phyloP scores from a whole-genome alignment of 2,113 vertebrate genomes.

The Rhea americana region DNA sequence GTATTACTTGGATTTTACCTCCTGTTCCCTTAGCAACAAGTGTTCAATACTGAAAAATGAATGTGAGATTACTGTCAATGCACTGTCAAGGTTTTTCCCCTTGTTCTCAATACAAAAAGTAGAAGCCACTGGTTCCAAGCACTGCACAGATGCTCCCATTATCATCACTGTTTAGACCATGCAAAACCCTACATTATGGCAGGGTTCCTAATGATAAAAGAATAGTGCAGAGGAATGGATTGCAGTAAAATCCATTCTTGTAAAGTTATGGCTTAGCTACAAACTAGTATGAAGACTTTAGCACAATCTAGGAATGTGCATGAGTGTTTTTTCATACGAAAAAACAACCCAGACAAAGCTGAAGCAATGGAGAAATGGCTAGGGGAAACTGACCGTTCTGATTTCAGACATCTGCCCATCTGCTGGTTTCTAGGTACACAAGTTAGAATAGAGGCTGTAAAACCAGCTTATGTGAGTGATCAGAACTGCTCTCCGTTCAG shows the following conservation, averaged over 20 bases:
- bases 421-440: not conserved
- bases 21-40: constrained; percentile 62
- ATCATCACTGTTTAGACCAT: not conserved
- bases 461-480: not conserved
- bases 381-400: not conserved
- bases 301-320: accelerated
- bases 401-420: not conserved
- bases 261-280: not conserved
- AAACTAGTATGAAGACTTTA: not conserved
- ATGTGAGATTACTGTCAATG: not conserved
- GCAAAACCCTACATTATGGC: not conserved
- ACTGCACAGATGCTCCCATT: not conserved
- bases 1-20: constrained; percentile 23
- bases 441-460: not conserved
- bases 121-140: not conserved
- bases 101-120: not conserved
- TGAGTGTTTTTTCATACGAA: not conserved
- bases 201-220: not conserved
- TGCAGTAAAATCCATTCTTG: not conserved
- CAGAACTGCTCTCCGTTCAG: not conserved
- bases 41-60: not conserved
- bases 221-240: not conserved
- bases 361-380: not conserved
- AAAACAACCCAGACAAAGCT: not conserved
- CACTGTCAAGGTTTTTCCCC: not conserved